Base-by-base conservation (phyloP, 1,140 invertebrate species). In the Arctopsyche grandis region DNA sequence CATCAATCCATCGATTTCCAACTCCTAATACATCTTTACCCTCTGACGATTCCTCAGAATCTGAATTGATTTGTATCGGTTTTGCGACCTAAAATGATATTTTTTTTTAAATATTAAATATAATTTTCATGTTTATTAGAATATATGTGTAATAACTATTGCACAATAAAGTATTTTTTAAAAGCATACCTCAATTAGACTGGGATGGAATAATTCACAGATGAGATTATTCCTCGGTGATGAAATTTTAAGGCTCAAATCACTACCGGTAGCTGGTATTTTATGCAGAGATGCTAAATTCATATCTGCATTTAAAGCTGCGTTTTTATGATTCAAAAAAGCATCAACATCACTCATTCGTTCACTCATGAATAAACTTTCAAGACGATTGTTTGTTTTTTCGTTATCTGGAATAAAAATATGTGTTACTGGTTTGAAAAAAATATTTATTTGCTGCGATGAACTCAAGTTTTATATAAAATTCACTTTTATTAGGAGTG, bases 181-280 rank as follows among this genome's bases (percentile, higher is more conserved):
- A 1, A 5, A 9, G 7, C 12, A 82, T 69, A 88, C 87, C 84
- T 88, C 87, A 21, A 88, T 85, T 0, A 89, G 81, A 79, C 85
- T 88, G 1, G 87, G 90, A 83, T 91, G 89, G 71, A 91, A 90
- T 7, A 92, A 85, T 77, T 92, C 90, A 60, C 89, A 89, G 16
- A 92, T 83, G 12, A 91, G 80, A 82, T 91, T 91, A 21, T 87
- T 87, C 24, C 89, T 85, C 4, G 85, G 83, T 0, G 85, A 86
- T 5, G 85, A n/a, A 58, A 88, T 85, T 52, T 87, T 86, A 1
- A 79, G 29, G 52, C 78, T 79, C 14, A 79, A 19, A 14, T 79
- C 78, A 29, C 78, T 77, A 5, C 78, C 78, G n/a, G 48, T 66
- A 16, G 16, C 38, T 19, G 63, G 12, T 14, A 66, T 48, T 78